Evolutionary conservation across 2,113 vertebrate genomes (phyloP).

Genomic region (Motacilla tschutschensis): DNA sequence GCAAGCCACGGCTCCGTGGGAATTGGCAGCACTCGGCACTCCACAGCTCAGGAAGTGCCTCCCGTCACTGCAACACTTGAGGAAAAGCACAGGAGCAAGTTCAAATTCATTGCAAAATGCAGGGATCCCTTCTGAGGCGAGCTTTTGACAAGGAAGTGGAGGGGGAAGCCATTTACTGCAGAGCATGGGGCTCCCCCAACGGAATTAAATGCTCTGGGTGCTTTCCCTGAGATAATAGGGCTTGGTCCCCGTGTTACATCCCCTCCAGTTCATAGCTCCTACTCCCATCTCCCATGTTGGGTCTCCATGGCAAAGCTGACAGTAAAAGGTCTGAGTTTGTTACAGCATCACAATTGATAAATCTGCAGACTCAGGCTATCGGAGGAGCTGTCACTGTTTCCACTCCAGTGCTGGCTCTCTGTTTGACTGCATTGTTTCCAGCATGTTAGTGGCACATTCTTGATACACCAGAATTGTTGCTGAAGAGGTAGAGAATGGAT

Average conservation of each 20-base stretch:
- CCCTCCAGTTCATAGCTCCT: background rate
- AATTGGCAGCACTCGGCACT: background rate
- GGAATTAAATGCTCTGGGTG: background rate
- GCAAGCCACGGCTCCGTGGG: background rate
- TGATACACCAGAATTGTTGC: background rate
- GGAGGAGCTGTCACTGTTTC: background rate
- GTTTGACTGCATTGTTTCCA: background rate
- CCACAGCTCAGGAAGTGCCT: background rate
- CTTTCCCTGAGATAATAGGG: background rate
- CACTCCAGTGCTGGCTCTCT: background rate
- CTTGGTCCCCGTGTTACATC: background rate
- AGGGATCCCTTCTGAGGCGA: background rate
- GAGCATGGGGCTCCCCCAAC: background rate
- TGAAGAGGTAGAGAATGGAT: background rate
- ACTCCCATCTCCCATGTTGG: background rate
- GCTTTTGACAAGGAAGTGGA: background rate
- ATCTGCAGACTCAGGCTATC: background rate
- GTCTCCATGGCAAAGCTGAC: background rate
- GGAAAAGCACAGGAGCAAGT: background rate
- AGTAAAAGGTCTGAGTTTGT: background rate
- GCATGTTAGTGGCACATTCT: background rate
- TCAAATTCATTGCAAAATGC: background rate
- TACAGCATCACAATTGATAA: background rate
- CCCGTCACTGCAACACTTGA: background rate
- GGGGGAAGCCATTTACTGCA: background rate